Percentiles rank a stretch among this genome's conserved stretches.
phyloP scores from a whole-genome alignment of 2,113 vertebrate genomes.

The Eclectus roratus region DNA sequence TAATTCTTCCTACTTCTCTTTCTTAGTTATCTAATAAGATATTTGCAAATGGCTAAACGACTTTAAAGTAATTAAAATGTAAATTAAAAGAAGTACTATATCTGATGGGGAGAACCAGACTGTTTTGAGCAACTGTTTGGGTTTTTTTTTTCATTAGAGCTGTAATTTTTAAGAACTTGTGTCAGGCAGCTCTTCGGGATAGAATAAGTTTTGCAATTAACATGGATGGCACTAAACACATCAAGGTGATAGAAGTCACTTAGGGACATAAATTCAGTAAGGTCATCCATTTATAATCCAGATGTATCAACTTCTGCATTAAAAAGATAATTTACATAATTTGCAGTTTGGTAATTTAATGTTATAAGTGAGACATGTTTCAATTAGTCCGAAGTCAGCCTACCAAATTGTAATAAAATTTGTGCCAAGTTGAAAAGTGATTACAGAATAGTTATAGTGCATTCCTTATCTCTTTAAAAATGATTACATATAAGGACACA shows the following conservation, averaged over 20 bases:
- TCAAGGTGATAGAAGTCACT: background rate
- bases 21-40: background rate
- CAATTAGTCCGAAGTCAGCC: background rate
- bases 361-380: background rate
- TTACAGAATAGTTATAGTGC: background rate
- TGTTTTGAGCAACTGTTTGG: background rate
- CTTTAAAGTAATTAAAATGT: constrained; percentile 34
- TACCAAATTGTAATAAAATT: background rate
- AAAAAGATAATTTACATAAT: background rate
- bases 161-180: background rate
- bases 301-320: background rate
- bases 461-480: background rate
- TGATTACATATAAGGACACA: background rate
- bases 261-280: background rate
- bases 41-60: constrained; percentile 4
- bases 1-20: background rate
- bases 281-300: background rate
- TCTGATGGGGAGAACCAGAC: background rate
- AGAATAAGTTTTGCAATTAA: background rate
- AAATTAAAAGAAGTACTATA: constrained; percentile 11
- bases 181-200: background rate
- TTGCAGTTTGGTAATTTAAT: background rate
- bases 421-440: background rate
- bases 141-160: background rate
- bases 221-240: background rate